Evolutionary conservation across 2,113 vertebrate species (phyloP).

Genomic region (Steatornis caripensis): DNA sequence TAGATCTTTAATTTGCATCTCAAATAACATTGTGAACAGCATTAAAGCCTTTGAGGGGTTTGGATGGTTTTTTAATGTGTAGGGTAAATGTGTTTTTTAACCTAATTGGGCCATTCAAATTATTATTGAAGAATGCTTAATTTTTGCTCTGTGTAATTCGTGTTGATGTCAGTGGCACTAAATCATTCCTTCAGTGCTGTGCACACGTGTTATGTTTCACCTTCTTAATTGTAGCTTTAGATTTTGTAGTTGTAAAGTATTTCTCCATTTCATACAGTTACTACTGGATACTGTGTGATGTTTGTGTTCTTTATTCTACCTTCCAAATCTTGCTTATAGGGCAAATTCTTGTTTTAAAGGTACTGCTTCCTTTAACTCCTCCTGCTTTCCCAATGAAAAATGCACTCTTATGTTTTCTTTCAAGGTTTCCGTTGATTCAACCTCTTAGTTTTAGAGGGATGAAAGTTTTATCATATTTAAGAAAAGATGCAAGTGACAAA

Average conservation of each 20-base stretch:
- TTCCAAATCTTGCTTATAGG: neutral
- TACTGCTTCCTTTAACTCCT: neutral
- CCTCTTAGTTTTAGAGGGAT: neutral
- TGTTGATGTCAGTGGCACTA: neutral
- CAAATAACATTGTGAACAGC: constrained; percentile 12
- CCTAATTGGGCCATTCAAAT: constrained; percentile 5
- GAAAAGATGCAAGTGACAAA: neutral
- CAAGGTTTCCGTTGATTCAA: neutral
- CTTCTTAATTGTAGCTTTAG: neutral
- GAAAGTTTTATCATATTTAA: neutral
- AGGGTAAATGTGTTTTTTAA: constrained; percentile 33
- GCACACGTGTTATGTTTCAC: neutral
- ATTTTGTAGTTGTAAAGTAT: neutral
- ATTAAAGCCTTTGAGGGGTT: constrained; percentile 41
- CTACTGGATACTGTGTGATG: neutral
- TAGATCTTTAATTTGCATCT: constrained; percentile 51
- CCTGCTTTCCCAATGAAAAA: neutral
- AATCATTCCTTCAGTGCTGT: constrained; percentile 15
- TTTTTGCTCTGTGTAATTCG: neutral
- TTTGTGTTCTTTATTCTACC: neutral
- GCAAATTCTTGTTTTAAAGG: neutral
- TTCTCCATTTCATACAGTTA: neutral
- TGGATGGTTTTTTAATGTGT: constrained; percentile 40
- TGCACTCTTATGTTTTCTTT: neutral
- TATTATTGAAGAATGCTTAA: neutral